Conservation (phyloP, 2,113 vertebrate species). For the Morone chrysops region DNA sequence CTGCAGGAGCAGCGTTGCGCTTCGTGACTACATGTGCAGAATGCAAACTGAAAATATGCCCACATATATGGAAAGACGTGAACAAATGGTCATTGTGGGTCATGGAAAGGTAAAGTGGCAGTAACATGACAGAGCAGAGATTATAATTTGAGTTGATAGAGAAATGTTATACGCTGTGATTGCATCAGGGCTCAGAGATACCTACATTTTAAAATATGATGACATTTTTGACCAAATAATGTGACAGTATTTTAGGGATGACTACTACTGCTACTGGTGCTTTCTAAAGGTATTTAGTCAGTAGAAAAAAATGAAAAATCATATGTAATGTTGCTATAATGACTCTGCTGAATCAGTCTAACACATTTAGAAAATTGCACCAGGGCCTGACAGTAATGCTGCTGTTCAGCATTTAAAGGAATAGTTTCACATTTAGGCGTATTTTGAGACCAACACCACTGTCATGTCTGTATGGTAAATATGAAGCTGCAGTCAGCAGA, state of each 20-base stretch:
- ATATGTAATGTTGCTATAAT: slow-evolving; percentile 14
- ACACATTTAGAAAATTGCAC: slow-evolving; percentile 3
- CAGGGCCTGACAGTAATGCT: neutral
- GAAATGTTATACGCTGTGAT: slow-evolving; percentile 11
- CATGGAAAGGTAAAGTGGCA: slow-evolving; percentile 46
- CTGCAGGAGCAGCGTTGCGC: slow-evolving; percentile 58
- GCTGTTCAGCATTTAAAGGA: neutral
- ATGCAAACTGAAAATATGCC: slow-evolving; percentile 32
- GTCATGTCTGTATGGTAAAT: neutral
- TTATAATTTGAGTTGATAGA: slow-evolving; percentile 37
- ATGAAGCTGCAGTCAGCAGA: too few species aligned
- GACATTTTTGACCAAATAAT: slow-evolving; percentile 26
- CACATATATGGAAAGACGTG: neutral
- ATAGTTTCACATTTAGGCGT: neutral
- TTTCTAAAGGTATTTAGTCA: slow-evolving; percentile 13
- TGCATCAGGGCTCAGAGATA: neutral
- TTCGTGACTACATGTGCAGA: slow-evolving; percentile 40
- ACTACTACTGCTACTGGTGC: neutral
- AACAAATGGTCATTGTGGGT: slow-evolving; percentile 53
- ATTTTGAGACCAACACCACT: neutral
- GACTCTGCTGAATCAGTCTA: slow-evolving; percentile 1
- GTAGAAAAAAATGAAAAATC: neutral
- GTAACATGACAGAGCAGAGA: slow-evolving; percentile 27
- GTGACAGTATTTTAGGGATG: neutral
- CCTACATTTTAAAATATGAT: slow-evolving; percentile 23